These are phyloP conservation scores for Glaucopsyche alexis DNA, from an alignment of 2,888 invertebrate species.

Conservation along the genomic window DNA sequence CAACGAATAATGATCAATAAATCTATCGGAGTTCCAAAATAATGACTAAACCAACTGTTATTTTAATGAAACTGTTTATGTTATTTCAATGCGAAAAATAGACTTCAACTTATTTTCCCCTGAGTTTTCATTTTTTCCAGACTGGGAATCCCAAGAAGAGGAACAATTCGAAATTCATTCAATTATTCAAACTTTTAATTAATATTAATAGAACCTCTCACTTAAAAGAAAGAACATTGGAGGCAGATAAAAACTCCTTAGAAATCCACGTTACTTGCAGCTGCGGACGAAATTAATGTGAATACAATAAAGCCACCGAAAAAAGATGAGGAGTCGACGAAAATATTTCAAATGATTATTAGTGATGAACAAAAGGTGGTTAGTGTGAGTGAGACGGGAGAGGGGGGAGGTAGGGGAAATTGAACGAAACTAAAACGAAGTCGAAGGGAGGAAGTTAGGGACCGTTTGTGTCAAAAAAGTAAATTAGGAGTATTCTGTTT, in stretches of 20 bases:
- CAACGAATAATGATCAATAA: neutral
- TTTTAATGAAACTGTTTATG: neutral
- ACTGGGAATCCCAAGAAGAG: slow-evolving; percentile 51
- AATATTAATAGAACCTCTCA: slow-evolving; percentile 78
- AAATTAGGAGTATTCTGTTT: slow-evolving; percentile 70
- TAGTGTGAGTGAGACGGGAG: slow-evolving; percentile 61
- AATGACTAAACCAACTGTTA: neutral
- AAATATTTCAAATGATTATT: slow-evolving; percentile 74
- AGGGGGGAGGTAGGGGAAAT: slow-evolving; percentile 72
- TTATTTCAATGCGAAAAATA: slow-evolving; percentile 53
- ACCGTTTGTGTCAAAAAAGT: slow-evolving; percentile 54
- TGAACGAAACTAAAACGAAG: slow-evolving; percentile 76
- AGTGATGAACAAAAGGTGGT: slow-evolving; percentile 64
- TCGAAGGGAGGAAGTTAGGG: slow-evolving; percentile 61
- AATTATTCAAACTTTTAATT: slow-evolving; percentile 80
- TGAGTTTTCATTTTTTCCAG: slow-evolving; percentile 73
- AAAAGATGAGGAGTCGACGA: slow-evolving; percentile 63
- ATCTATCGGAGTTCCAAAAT: neutral
- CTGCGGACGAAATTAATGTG: slow-evolving; percentile 77
- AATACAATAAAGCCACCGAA: slow-evolving; percentile 76
- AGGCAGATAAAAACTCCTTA: slow-evolving; percentile 76
- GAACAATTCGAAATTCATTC: slow-evolving; percentile 75
- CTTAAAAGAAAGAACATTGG: slow-evolving; percentile 75
- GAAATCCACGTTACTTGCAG: slow-evolving; percentile 74
- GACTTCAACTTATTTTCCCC: slow-evolving; percentile 49